Base-by-base conservation (phyloP, 1,140 invertebrate genomes). In the Zaprionus ornatus region DNA sequence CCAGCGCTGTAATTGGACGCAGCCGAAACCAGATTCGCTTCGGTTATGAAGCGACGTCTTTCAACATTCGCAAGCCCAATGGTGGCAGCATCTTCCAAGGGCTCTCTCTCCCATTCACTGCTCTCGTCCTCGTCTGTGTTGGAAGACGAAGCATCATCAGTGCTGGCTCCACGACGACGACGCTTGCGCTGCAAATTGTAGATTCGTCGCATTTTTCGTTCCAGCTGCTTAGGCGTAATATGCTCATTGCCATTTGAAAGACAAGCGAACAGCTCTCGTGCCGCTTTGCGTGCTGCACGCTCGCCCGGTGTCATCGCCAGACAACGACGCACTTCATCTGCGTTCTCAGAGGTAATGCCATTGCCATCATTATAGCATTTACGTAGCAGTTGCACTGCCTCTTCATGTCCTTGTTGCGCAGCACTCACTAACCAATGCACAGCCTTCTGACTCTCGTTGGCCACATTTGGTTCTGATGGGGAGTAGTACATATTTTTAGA, bases 371-470 rank as follows among this genome's bases (percentile, higher is more conserved):
- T 94, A 42, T 96, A 95, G 93, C 97, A 98, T 92, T 97, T 94
- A 82, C 94, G 94, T 32, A 99, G 93, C 78, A 97, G 94, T 64
- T 95, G 94, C 23, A 97, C 97, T 4, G 97, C 97, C 91, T 97
- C 97, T 71, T 95, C 94, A 91, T 98, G 97, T 3, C 97, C 97
- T 92, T 98, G 97, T 84, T 97, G 96, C 0, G 97, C 97, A 1
- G 98, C 97, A 93, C 96, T 96, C 15, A 97, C 96, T 6, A 99
- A 91, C 97, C 97, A 98, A 83, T 97, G 96, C 42, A 98, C 95
- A 0, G 97, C 97, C 67, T 94, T 94, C 74, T 94, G 93, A 76
- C 93, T 94, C 52, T 94, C 67, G 12, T 88, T 73, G 15, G 71
- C 74, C 35, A 84, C 27, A 32, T 88, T 81, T 12, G 94, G 93